Evolutionary conservation across 2,113 vertebrate species (phyloP).

Genomic region (Microcebus lehilahytsara): DNA sequence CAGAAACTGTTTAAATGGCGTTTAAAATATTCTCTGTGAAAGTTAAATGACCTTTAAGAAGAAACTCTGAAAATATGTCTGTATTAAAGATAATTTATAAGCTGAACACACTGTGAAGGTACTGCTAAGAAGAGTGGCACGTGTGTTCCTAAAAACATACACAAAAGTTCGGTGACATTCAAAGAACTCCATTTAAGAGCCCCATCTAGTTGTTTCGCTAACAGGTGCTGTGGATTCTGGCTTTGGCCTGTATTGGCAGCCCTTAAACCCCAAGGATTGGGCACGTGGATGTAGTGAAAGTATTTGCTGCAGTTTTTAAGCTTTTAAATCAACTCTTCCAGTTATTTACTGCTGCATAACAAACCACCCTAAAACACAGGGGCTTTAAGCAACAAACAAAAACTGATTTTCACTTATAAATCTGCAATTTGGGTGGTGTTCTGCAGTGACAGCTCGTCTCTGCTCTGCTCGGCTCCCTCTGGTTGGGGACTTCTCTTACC

Average conservation of each 20-base stretch:
- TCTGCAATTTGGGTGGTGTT: background rate
- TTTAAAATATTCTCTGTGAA: background rate
- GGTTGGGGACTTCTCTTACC: background rate
- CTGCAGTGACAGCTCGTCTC: background rate
- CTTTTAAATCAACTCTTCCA: background rate
- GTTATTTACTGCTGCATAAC: background rate
- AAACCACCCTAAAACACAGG: background rate
- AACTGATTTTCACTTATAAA: background rate
- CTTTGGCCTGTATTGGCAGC: background rate
- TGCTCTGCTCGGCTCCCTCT: accelerated
- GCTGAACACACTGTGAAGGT: background rate
- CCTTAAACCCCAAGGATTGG: background rate
- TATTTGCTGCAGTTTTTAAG: background rate
- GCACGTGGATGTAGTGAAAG: background rate
- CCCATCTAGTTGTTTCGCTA: background rate
- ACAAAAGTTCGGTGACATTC: background rate
- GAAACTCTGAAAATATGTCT: background rate
- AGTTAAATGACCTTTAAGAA: background rate
- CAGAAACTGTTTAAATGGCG: background rate
- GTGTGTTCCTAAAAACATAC: background rate
- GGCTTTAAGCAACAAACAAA: background rate
- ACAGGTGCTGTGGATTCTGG: background rate
- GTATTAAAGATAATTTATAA: background rate
- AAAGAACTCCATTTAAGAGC: background rate
- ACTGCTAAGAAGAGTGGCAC: background rate